Conservation (phyloP, 2,113 vertebrate genomes). For the Mobula birostris region DNA sequence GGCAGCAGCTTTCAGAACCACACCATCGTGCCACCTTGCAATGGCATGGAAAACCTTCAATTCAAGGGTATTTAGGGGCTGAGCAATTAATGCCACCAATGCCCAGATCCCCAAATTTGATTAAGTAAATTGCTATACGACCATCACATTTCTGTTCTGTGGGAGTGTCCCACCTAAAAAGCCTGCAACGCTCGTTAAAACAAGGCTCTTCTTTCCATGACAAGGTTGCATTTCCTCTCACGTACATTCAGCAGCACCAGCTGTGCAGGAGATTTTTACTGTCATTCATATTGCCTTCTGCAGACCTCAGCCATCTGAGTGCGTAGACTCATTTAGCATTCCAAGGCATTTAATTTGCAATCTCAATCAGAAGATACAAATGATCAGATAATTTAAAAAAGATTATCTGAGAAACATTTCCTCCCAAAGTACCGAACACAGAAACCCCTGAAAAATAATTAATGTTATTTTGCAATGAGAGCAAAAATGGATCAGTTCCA, state of each 20-base stretch:
- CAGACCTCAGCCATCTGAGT: conserved; percentile 4
- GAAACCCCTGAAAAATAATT: not conserved
- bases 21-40: too few species aligned
- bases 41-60: too few species aligned
- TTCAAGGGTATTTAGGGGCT: too few species aligned
- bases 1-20: too few species aligned
- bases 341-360: conserved; percentile 26
- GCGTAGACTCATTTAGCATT: conserved; percentile 18
- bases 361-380: conserved; percentile 11
- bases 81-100: too few species aligned
- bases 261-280: conserved; percentile 15
- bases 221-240: not conserved
- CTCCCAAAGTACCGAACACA: not conserved
- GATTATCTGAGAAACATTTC: conserved; percentile 14
- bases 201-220: not conserved
- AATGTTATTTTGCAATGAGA: not conserved
- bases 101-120: too few species aligned
- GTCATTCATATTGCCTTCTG: not conserved
- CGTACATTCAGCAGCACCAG: not conserved
- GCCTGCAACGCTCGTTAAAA: not conserved
- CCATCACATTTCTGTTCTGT: not conserved
- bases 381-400: conserved; percentile 30
- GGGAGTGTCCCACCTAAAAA: not conserved
- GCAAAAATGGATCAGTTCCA: not conserved
- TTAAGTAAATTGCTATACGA: too few species aligned